A percentile compares a stretch with the other conserved stretches of the same genome.
phyloP scores from a whole-genome alignment of 2,888 invertebrate genomes.

The Deroplatys truncata region DNA sequence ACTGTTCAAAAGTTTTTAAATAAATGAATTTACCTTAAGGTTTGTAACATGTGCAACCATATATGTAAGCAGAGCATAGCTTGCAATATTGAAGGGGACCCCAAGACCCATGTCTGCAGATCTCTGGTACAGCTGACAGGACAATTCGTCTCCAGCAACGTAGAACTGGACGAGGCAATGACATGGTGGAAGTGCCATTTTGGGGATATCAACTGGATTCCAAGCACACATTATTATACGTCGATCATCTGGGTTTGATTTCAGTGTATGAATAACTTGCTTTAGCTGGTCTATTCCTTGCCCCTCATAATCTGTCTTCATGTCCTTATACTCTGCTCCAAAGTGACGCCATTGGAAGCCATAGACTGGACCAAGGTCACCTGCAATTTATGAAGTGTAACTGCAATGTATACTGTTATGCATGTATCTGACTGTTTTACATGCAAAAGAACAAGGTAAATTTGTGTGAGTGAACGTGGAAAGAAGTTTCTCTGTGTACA shows the following conservation, averaged over 20 bases:
- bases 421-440: no score
- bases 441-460: no score
- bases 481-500: no score
- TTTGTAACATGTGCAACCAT: slow-evolving; percentile 96
- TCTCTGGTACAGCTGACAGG: slow-evolving; percentile 90
- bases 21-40: slow-evolving; percentile 75
- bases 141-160: slow-evolving; percentile 77
- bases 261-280: slow-evolving; percentile 74
- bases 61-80: slow-evolving; percentile 87
- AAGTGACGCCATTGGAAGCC: slow-evolving; percentile 99
- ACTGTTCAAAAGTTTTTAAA: no score
- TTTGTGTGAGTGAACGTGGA: no score
- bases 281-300: slow-evolving; percentile 88
- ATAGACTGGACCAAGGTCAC: slow-evolving; percentile 94
- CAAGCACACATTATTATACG: slow-evolving; percentile 92
- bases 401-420: no score
- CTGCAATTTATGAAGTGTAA: slow-evolving; percentile 41
- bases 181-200: slow-evolving; percentile 96
- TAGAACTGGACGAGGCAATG: slow-evolving; percentile 94
- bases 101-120: slow-evolving; percentile 98
- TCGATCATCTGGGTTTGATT: slow-evolving; percentile 76
- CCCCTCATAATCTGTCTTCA: slow-evolving; percentile 75
- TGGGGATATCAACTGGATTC: slow-evolving; percentile 83
- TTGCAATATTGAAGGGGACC: slow-evolving; percentile 98
- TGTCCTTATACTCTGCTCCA: slow-evolving; percentile 83